Percentiles rank a stretch among this genome's conserved stretches.
Evolutionary conservation across 2,113 vertebrate genomes (phyloP).

Genomic region (Zosterops japonicus): DNA sequence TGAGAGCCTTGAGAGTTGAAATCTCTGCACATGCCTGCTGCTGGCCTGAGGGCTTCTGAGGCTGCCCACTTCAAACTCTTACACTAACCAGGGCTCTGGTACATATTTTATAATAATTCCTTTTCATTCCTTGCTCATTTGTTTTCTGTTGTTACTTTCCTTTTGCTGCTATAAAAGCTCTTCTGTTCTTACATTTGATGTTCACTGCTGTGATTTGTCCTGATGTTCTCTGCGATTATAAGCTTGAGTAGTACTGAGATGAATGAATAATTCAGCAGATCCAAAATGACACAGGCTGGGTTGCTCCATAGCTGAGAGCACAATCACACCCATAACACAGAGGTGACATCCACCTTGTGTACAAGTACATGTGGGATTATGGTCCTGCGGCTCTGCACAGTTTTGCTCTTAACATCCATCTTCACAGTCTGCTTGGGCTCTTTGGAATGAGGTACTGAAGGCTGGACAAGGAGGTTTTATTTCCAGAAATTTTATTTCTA

Average conservation of each 20-base stretch:
- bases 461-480: neutral
- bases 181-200: neutral
- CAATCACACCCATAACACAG: neutral
- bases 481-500: neutral
- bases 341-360: conserved; percentile 31
- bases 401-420: neutral
- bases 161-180: neutral
- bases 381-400: neutral
- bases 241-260: neutral
- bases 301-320: conserved; percentile 11
- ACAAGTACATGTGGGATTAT: neutral
- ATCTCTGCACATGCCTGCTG: accelerated
- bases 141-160: neutral
- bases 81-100: neutral
- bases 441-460: neutral
- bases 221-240: neutral
- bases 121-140: neutral
- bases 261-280: neutral
- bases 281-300: neutral
- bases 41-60: neutral
- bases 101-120: neutral
- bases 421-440: neutral
- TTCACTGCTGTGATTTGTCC: conserved; percentile 1
- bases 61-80: neutral
- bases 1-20: neutral